Evolutionary conservation across 2,797 vertebrate genomes (phyloP).

Genomic region (Parotocinclus haroldoi): DNA sequence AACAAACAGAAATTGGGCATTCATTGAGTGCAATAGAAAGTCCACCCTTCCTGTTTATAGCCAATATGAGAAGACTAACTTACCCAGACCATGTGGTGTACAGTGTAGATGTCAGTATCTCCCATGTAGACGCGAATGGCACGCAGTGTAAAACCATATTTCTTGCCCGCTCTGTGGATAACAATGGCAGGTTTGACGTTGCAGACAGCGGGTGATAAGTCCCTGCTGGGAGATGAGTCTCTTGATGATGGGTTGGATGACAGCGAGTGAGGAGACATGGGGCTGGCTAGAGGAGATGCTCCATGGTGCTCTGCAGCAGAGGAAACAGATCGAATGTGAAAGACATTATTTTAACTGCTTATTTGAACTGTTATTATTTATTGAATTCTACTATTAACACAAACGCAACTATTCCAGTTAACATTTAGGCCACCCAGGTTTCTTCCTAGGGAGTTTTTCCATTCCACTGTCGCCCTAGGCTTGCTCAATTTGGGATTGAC

Average conservation of each 20-base stretch:
- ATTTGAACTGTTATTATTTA: too few relatives aligned
- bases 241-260: slow-evolving; percentile 96
- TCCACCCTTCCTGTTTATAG: too few relatives aligned
- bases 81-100: slow-evolving; percentile 99
- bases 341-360: too few relatives aligned
- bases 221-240: slow-evolving; percentile 94
- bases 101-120: slow-evolving; percentile 90
- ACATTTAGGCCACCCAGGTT: too few relatives aligned
- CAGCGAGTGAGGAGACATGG: slow-evolving; percentile 94
- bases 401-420: too few relatives aligned
- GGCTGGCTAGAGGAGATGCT: slow-evolving; percentile 92
- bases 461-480: too few relatives aligned
- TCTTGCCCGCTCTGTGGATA: slow-evolving; percentile 92
- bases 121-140: slow-evolving; percentile 98
- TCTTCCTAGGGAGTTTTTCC: too few relatives aligned
- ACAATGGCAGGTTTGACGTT: slow-evolving; percentile 81
- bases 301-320: slow-evolving; percentile 81
- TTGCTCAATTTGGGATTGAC: too few relatives aligned
- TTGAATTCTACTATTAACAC: too few relatives aligned
- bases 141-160: slow-evolving; percentile 94
- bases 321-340: not conserved
- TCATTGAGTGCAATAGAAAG: too few relatives aligned
- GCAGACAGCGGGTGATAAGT: slow-evolving; percentile 83
- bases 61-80: slow-evolving; percentile 50
- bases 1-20: too few relatives aligned